These are phyloP conservation scores for Ditylenchus weischeri DNA, from an alignment of 2,888 invertebrate genomes.

Conservation along the genomic window DNA sequence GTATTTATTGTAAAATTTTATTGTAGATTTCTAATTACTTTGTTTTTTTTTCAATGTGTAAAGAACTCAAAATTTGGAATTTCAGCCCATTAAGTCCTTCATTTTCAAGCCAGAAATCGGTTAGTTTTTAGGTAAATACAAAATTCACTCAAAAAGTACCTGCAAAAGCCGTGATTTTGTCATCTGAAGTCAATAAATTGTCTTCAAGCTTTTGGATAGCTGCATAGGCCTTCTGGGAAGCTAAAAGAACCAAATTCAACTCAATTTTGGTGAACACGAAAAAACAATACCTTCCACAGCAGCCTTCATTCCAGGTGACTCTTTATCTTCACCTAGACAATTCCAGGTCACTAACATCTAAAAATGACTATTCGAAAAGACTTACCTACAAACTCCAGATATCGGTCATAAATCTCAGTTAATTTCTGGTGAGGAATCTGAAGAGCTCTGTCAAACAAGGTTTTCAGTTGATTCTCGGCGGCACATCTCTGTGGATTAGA, in stretches of 20 bases:
- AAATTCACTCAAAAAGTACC: background rate
- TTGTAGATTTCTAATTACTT: no score
- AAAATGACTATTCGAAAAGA: background rate
- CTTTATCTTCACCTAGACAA: background rate
- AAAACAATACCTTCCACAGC: background rate
- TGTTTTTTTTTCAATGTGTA: no score
- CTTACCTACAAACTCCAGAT: conserved; percentile 13
- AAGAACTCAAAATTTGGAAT: no score
- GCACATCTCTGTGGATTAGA: background rate
- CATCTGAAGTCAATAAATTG: conserved; percentile 1
- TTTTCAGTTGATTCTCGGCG: background rate
- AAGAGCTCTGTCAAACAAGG: conserved; percentile 10
- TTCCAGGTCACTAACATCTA: background rate
- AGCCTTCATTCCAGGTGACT: background rate
- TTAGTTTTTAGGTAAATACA: no score
- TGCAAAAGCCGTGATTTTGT: conserved; percentile 4
- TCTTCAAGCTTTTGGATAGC: conserved; percentile 7
- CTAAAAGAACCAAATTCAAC: background rate
- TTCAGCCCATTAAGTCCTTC: no score
- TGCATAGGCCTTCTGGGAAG: background rate
- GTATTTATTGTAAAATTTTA: no score
- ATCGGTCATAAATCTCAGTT: conserved; percentile 7
- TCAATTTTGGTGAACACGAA: no score
- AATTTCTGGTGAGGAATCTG: conserved; percentile 1
- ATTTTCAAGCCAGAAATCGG: no score